Base-by-base conservation (phyloP, 2,113 vertebrate species). In the Datnioides undecimradiatus region DNA sequence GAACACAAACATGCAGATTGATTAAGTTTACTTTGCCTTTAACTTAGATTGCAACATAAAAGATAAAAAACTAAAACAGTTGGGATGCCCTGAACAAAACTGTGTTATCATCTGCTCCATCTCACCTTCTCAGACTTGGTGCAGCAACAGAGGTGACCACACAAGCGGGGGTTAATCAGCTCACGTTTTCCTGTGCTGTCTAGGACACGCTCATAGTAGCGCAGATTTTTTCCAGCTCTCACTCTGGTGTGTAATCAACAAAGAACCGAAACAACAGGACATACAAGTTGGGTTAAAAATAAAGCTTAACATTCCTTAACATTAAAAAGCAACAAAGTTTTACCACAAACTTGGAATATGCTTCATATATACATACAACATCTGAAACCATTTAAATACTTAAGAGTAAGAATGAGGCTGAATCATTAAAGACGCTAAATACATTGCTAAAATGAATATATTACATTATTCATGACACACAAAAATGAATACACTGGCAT, bases 91-190 rank as follows among this genome's bases (percentile, higher is more conserved):
- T 36, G 4, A 6, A 13, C 3, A 0, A 52, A 23, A n/a, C 3
- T 3, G 19, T 17, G 23, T 38, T 40, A 60, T 46, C 0, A n/a
- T 11, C 41, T 34, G 40, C 10, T 68, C 2, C 11, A 12, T 23
- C 92, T 96, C 84, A 99, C 98, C 95, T 87, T 80, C 85, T 95
- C 89, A 76, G 95, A 96, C 10, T 88, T 71, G 76, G 90, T 43
- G 0, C 97, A 98, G 87, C 96, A 97, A 87, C 97, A 98, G 73
- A 98, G 93, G 0, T 96, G 91, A 27, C 97, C 95, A 31, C 96
- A 99, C 6, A 93, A 87, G 40, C 88, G 94, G 0, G 96, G 94
- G 86, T 95, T 96, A 88, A 99, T 95, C 46, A 92, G 43, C 46
- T 93, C 93, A 1, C 64, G 90, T 3, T 81, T 79, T 16, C 95